Conservation (phyloP, 2,888 invertebrate species). For the Listrodromus nycthemerus region DNA sequence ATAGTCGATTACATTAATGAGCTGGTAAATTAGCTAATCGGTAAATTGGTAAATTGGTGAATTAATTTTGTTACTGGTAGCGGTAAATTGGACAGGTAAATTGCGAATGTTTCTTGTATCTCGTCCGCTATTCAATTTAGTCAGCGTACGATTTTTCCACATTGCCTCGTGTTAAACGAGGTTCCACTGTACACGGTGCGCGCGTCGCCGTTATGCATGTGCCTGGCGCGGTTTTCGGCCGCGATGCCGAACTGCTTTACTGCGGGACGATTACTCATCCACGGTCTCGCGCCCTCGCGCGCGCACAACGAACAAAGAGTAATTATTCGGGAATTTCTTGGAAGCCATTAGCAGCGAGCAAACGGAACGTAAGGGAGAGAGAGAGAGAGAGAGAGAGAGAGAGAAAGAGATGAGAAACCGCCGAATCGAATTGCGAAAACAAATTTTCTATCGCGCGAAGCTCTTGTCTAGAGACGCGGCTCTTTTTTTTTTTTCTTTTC, state of each 20-base stretch:
- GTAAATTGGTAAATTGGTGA: too few species aligned
- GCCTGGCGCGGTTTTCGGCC: slow-evolving; percentile 38
- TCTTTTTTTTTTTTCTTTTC: neutral
- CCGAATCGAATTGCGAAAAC: slow-evolving; percentile 62
- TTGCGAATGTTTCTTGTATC: too few species aligned
- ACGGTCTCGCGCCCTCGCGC: slow-evolving; percentile 68
- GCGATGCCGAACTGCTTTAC: slow-evolving; percentile 67
- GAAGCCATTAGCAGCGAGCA: slow-evolving; percentile 64
- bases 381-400: neutral
- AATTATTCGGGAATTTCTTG: slow-evolving; percentile 70
- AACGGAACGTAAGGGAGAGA: too few species aligned
- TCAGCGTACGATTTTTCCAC: neutral
- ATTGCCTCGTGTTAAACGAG: too few species aligned
- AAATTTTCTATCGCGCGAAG: slow-evolving; percentile 50
- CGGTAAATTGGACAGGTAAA: too few species aligned
- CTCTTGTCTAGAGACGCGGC: neutral
- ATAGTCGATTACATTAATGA: too few species aligned
- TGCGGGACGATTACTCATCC: slow-evolving; percentile 69
- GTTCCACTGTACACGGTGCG: too few species aligned
- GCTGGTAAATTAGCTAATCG: too few species aligned
- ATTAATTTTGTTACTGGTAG: too few species aligned
- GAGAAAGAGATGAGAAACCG: slow-evolving; percentile 5
- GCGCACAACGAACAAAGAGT: slow-evolving; percentile 67
- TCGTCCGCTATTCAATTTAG: too few species aligned
- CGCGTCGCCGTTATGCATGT: neutral